A percentile compares a stretch with the other conserved stretches of the same genome.
These are phyloP conservation scores for Bos javanicus DNA, from an alignment of 2,113 vertebrate genomes.

Conservation along the genomic window DNA sequence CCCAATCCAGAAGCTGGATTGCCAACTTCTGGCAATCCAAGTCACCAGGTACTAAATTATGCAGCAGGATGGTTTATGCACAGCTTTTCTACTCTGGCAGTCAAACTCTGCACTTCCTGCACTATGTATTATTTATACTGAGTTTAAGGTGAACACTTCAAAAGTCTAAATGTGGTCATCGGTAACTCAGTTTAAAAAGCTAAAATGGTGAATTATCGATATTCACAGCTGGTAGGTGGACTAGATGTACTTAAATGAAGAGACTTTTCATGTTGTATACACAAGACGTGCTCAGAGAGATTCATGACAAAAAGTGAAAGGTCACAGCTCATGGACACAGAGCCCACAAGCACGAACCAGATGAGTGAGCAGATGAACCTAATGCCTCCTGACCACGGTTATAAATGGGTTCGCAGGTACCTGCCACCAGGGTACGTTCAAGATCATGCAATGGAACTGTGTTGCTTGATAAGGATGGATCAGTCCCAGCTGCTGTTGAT, in stretches of 20 bases:
- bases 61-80: slow-evolving; percentile 71
- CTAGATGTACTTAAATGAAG: not conserved
- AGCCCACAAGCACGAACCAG: not conserved
- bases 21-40: slow-evolving; percentile 69
- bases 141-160: not conserved
- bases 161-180: slow-evolving; percentile 6
- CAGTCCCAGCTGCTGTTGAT: not conserved
- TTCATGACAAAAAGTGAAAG: not conserved
- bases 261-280: not conserved
- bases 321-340: not conserved
- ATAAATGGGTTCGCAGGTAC: fast-evolving
- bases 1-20: not conserved
- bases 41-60: slow-evolving; percentile 74
- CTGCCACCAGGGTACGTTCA: not conserved
- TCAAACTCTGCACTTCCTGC: slow-evolving; percentile 36
- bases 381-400: not conserved
- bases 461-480: not conserved
- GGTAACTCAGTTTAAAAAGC: not conserved
- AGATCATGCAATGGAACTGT: not conserved
- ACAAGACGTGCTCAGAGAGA: not conserved
- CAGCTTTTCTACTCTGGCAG: slow-evolving; percentile 64
- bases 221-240: not conserved
- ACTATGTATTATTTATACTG: slow-evolving; percentile 49
- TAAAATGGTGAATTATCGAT: slow-evolving; percentile 10
- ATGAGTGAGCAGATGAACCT: not conserved